phyloP scores from a whole-genome alignment of 2,797 vertebrate species.

The Acridotheres tristis region DNA sequence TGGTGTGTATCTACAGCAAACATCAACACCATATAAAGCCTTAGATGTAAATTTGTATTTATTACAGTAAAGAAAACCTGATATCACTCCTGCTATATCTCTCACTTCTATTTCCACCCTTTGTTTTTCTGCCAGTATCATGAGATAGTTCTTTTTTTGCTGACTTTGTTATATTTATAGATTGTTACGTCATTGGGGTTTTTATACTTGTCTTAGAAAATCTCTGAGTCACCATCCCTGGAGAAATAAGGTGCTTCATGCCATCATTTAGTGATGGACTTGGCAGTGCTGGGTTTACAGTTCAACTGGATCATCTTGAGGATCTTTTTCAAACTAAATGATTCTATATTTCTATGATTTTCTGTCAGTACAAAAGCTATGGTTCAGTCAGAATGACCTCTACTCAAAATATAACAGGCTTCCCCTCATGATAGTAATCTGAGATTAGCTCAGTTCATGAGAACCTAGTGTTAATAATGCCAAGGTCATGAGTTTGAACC shows the following conservation, averaged over 20 bases:
- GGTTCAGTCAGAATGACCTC: background rate
- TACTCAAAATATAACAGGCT: background rate
- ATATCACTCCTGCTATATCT: background rate
- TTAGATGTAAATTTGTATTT: background rate
- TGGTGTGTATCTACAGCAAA: background rate
- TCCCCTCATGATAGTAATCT: background rate
- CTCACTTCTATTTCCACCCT: background rate
- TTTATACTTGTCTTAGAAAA: background rate
- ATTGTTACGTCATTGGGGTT: rapidly evolving
- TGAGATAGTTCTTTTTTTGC: background rate
- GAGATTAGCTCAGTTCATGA: background rate
- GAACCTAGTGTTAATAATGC: background rate
- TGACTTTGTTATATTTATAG: background rate
- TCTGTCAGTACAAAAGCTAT: background rate
- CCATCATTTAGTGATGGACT: background rate
- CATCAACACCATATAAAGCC: background rate
- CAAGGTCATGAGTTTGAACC: background rate
- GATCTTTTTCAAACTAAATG: background rate
- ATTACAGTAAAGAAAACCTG: background rate
- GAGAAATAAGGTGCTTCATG: background rate
- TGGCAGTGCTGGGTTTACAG: background rate
- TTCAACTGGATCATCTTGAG: background rate
- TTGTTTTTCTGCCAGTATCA: background rate
- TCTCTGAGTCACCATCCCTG: background rate
- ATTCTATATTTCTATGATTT: background rate